phyloP scores from a whole-genome alignment of 1,140 invertebrate species.

The Scaptomyza graminum region DNA sequence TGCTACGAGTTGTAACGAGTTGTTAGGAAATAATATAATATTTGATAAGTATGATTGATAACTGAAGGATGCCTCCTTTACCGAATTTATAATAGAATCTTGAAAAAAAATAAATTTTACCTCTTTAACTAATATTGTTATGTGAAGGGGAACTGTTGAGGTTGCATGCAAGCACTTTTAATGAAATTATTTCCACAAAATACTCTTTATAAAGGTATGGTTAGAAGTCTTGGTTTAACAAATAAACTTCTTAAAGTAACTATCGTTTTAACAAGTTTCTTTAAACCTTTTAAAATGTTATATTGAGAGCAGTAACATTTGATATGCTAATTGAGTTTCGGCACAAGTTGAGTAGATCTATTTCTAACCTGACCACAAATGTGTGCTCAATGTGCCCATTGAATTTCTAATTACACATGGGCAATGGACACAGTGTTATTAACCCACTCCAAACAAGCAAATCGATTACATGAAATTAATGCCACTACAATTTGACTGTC shows the following conservation, averaged over 20 bases:
- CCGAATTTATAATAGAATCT: too few species aligned
- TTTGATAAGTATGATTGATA: slow-evolving; percentile 20
- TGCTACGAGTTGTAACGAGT: too few species aligned
- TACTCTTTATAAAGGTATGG: too few species aligned
- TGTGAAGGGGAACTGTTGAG: too few species aligned
- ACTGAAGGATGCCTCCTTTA: too few species aligned
- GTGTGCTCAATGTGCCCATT: not conserved
- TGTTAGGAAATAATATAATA: not conserved
- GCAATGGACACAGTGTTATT: slow-evolving; percentile 1
- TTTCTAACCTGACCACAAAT: slow-evolving; percentile 2
- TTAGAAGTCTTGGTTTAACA: too few species aligned
- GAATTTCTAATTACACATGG: slow-evolving; percentile 22
- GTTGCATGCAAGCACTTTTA: too few species aligned
- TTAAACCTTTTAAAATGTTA: not conserved
- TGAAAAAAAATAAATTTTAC: not conserved
- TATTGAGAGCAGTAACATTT: not conserved
- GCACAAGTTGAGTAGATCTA: slow-evolving; percentile 1
- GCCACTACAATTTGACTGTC: slow-evolving; percentile 27
- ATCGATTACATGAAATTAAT: slow-evolving; percentile 64
- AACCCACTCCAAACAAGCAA: slow-evolving; percentile 24
- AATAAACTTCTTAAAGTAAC: not conserved
- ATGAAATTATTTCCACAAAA: too few species aligned
- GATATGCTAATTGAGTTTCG: slow-evolving; percentile 2
- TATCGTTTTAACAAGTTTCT: too few species aligned
- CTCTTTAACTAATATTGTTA: too few species aligned